Evolutionary conservation across 2,113 vertebrate species (phyloP), one percentile per base, ranked within the genome.

Genomic region (Epinephelus fuscoguttatus): DNA sequence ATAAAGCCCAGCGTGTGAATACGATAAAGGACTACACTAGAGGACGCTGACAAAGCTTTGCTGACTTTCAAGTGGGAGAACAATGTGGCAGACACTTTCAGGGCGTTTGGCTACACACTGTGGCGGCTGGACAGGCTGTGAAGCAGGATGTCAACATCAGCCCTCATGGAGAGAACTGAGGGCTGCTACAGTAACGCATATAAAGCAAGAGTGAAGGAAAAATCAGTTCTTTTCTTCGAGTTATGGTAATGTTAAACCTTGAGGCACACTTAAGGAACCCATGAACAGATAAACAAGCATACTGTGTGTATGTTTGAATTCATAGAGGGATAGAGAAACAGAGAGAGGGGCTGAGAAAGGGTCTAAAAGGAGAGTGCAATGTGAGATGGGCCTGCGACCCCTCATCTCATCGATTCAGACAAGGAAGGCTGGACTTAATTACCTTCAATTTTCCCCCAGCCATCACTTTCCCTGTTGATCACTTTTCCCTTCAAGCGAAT

Each of bases 401-500:
- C 81, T 95, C 92, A 92, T 85, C 87, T 93, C 93, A 94, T 94
- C 66, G 94, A 94, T 93, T 94, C 86, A 94, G 93, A 95, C 94
- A 92, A 86, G 89, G 78, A 90, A 89, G 90, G 90, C 91, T 95
- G 94, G 92, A 94, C 93, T 88, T 94, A 91, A 95, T 95, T 94
- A 94, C 87, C 89, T 84, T 90, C 88, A 92, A 86, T 91, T 91
- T 89, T 85, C 84, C 89, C 90, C 89, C 71, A 85, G 90, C 93
- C 93, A 90, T 94, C 91, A 88, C 92, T 94, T 92, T 90, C 90
- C 84, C 11, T 94, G 96, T 90, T 90, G 90, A 95, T 93, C 91
- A 96, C 96, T 95, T 93, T 91, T 80, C 88, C 81, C 69, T 78
- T 76, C 61, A 11, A 86, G 78, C 71, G 71, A 78, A 69, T 61